These are phyloP conservation scores for Chouioia cunea DNA, from an alignment of 2,888 invertebrate genomes.

Conservation along the genomic window DNA sequence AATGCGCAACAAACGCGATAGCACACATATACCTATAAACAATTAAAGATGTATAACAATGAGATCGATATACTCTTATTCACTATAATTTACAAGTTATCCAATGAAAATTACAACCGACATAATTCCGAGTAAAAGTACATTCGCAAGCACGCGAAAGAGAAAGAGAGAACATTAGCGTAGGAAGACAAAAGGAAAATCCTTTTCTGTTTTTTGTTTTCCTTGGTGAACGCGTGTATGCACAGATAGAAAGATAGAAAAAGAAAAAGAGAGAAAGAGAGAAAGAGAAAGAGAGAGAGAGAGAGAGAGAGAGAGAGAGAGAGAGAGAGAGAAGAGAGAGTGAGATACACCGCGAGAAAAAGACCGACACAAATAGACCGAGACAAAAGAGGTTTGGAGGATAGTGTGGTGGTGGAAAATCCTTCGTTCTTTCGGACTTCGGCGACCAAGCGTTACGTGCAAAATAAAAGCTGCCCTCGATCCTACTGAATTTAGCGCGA, in stretches of 20 bases:
- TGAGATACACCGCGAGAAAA: not conserved
- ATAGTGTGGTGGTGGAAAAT: not conserved
- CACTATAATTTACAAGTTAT: slow-evolving; percentile 8
- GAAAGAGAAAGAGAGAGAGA: not conserved
- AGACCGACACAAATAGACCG: not conserved
- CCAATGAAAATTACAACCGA: slow-evolving; percentile 8
- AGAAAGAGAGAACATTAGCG: not conserved
- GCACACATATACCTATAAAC: no score
- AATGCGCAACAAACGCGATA: no score
- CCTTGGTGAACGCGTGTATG: not conserved
- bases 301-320: not conserved
- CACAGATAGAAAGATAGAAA: not conserved
- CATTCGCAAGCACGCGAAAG: not conserved
- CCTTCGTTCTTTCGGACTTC: slow-evolving; percentile 24
- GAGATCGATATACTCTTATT: no score
- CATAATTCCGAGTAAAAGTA: slow-evolving; percentile 6
- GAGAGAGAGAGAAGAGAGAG: not conserved
- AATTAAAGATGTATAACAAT: no score
- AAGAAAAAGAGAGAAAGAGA: slow-evolving; percentile 3
- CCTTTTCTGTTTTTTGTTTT: slow-evolving; percentile 2
- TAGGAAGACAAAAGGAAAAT: slow-evolving; percentile 15
- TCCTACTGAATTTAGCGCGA: slow-evolving; percentile 32
- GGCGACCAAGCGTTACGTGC: slow-evolving; percentile 5
- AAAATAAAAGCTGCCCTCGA: slow-evolving; percentile 7
- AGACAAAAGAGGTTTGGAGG: not conserved